Percentiles rank a stretch among this genome's conserved stretches.
These are phyloP conservation scores for Ephestia elutella DNA, from an alignment of 1,140 invertebrate species.

Conservation along the genomic window DNA sequence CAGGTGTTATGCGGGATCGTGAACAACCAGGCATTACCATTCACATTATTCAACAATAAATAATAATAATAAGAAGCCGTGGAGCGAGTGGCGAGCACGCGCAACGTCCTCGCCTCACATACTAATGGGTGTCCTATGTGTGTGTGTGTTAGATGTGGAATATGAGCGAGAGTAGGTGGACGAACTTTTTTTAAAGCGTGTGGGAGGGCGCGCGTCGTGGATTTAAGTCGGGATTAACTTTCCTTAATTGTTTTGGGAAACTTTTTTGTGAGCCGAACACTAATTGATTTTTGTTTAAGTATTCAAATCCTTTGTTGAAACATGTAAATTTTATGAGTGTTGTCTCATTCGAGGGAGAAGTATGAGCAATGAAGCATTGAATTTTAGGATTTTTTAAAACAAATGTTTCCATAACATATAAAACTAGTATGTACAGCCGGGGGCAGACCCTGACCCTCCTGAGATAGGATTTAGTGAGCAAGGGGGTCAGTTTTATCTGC, in stretches of 20 bases:
- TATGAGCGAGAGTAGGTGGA: constrained; percentile 43
- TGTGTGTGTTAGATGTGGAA: constrained; percentile 32
- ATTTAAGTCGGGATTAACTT: constrained; percentile 58
- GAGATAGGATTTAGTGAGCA: too few relatives aligned
- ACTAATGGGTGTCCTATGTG: constrained; percentile 46
- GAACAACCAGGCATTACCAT: constrained; percentile 73
- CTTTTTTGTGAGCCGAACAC: constrained; percentile 33
- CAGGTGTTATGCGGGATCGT: constrained; percentile 73
- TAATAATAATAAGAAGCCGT: constrained; percentile 73
- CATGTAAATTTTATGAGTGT: background rate
- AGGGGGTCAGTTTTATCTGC: too few relatives aligned
- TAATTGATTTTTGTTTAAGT: constrained; percentile 33
- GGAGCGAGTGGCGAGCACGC: constrained; percentile 70
- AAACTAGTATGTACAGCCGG: too few relatives aligned
- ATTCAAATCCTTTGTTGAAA: background rate
- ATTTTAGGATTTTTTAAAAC: background rate
- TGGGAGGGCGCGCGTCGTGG: constrained; percentile 65
- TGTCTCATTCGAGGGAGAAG: background rate
- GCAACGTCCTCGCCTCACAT: constrained; percentile 56
- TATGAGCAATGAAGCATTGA: background rate
- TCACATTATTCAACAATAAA: constrained; percentile 74
- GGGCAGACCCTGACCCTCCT: too few relatives aligned
- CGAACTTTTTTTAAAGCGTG: constrained; percentile 47
- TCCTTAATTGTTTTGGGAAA: constrained; percentile 65
- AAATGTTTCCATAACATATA: too few relatives aligned